phyloP scores from a whole-genome alignment of 1,140 invertebrate species.

The Arion vulgaris region DNA sequence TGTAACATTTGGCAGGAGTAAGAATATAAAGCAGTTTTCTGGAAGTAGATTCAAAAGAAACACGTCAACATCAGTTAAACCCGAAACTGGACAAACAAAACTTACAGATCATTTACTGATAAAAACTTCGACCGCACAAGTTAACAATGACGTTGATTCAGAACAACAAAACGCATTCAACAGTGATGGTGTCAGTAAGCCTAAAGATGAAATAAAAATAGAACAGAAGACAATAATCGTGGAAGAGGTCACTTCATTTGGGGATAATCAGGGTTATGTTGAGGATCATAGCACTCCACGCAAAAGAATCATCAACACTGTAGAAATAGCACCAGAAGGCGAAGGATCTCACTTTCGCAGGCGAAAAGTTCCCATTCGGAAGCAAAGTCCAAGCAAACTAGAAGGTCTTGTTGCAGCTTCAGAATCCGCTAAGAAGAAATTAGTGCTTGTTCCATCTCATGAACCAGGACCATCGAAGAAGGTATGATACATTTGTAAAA shows the following conservation, averaged over 20 bases:
- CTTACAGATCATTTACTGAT: neutral
- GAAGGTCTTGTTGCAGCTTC: neutral
- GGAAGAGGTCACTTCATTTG: slow-evolving; percentile 55
- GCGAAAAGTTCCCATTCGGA: neutral
- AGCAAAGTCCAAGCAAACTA: neutral
- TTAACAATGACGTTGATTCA: neutral
- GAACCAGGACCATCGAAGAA: neutral
- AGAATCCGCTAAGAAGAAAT: slow-evolving; percentile 16
- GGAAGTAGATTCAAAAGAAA: neutral
- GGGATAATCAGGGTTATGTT: slow-evolving; percentile 61
- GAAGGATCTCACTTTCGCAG: neutral
- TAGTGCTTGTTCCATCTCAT: neutral
- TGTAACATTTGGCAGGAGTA: neutral
- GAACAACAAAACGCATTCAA: neutral
- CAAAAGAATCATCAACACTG: slow-evolving; percentile 13
- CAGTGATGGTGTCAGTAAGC: neutral
- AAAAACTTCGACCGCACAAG: neutral
- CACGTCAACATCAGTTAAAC: neutral
- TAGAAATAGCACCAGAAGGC: neutral
- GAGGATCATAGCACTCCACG: slow-evolving; percentile 39
- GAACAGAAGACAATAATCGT: neutral
- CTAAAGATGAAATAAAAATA: neutral
- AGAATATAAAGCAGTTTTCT: neutral
- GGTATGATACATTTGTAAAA: neutral
- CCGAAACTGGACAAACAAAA: neutral